Evolutionary conservation across 2,113 vertebrate genomes (phyloP).

Genomic region (Apistogramma diplotaenia): DNA sequence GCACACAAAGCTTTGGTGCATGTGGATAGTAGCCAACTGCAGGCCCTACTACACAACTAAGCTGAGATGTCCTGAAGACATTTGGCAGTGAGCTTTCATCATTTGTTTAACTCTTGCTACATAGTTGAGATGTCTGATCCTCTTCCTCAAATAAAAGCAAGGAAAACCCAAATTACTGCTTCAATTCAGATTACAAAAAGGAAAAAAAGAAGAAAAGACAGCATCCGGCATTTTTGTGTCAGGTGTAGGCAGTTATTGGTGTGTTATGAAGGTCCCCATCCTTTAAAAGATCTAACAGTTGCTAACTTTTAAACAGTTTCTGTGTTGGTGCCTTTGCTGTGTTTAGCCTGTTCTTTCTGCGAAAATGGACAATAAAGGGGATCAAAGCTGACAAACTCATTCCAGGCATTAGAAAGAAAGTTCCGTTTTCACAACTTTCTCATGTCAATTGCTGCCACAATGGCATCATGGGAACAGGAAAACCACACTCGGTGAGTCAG

Average conservation of each 20-base stretch:
- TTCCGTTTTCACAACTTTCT: not conserved
- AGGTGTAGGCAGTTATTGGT: not conserved
- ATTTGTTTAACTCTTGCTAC: not conserved
- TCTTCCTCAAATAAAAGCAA: not conserved
- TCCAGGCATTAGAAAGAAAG: not conserved
- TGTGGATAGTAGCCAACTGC: not conserved
- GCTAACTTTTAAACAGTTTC: not conserved
- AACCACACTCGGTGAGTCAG: not conserved
- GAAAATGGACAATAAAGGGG: not conserved
- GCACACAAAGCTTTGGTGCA: not conserved
- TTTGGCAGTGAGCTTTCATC: not conserved
- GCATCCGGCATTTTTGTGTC: not conserved
- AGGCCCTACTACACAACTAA: not conserved
- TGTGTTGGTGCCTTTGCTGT: not conserved
- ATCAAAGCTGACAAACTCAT: not conserved
- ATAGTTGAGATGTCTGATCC: not conserved
- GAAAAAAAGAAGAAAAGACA: no score
- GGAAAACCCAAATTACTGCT: not conserved
- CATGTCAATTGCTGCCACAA: not conserved
- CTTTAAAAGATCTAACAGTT: not conserved
- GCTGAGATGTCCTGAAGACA: not conserved
- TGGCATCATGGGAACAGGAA: not conserved
- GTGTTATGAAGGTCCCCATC: not conserved
- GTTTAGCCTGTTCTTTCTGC: not conserved
- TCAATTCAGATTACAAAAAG: no score